These are phyloP conservation scores for Papilio helenus DNA, from an alignment of 1,140 invertebrate genomes.

Conservation along the genomic window DNA sequence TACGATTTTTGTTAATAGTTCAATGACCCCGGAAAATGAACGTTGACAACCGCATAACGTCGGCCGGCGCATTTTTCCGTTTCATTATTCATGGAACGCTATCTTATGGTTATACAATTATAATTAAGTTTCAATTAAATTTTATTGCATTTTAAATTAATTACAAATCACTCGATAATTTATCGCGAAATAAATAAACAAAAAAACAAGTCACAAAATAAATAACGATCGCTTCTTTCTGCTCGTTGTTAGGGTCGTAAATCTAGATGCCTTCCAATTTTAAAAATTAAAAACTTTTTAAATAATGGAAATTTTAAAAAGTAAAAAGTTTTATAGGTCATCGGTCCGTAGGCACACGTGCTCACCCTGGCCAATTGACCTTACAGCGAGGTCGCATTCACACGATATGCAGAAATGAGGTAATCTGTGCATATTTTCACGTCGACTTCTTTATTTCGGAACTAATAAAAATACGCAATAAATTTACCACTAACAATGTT, in stretches of 20 bases:
- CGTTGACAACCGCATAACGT: slow-evolving; percentile 39
- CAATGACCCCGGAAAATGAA: slow-evolving; percentile 51
- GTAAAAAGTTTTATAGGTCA: slow-evolving; percentile 36
- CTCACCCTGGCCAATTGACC: slow-evolving; percentile 39
- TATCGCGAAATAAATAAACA: not conserved
- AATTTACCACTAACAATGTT: not conserved
- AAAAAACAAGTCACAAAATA: not conserved
- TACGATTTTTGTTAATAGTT: slow-evolving; percentile 46
- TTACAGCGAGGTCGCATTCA: slow-evolving; percentile 38
- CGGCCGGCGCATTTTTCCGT: slow-evolving; percentile 36
- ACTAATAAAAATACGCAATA: slow-evolving; percentile 12
- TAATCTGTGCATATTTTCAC: slow-evolving; percentile 34
- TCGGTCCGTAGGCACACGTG: slow-evolving; percentile 38
- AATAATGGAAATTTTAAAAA: not conserved
- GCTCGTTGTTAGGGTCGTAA: not conserved
- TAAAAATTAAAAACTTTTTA: slow-evolving; percentile 1
- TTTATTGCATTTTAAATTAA: not conserved
- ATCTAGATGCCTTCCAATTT: not conserved
- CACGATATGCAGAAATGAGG: slow-evolving; percentile 40
- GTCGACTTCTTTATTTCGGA: not conserved
- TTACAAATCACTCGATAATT: not conserved
- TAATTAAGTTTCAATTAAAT: slow-evolving; percentile 35
- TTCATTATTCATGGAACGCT: slow-evolving; percentile 37
- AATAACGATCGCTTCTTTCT: not conserved
- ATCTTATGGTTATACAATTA: slow-evolving; percentile 34